Conservation (phyloP, 2,797 vertebrate genomes). For the Syngnathus acus region DNA sequence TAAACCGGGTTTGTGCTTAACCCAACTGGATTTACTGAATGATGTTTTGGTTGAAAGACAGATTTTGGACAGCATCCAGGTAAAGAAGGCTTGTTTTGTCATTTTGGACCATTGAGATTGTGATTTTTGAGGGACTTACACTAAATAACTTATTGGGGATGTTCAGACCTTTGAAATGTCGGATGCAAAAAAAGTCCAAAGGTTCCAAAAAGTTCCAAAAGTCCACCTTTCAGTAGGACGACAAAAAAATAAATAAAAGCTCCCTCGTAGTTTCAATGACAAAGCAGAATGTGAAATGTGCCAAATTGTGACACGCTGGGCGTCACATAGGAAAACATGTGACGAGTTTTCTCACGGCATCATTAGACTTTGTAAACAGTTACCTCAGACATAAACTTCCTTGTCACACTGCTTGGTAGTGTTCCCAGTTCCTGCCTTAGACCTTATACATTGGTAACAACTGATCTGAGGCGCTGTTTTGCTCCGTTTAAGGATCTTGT, state of each 20-base stretch:
- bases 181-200: neutral
- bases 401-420: constrained; percentile 48
- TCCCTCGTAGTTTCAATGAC: constrained; percentile 13
- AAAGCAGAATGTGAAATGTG: constrained; percentile 34
- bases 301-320: constrained; percentile 35
- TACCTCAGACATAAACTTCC: constrained; percentile 59
- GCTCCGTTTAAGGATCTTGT: constrained; percentile 46
- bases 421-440: constrained; percentile 33
- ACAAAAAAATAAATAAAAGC: neutral
- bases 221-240: constrained; percentile 2
- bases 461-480: constrained; percentile 34
- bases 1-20: constrained; percentile 4
- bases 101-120: neutral
- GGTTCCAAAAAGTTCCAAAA: too few species aligned
- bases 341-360: constrained; percentile 60
- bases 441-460: constrained; percentile 31
- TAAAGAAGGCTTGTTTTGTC: neutral
- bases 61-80: neutral
- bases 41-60: constrained; percentile 11
- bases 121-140: neutral
- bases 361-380: constrained; percentile 53
- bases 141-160: neutral
- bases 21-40: constrained; percentile 2
- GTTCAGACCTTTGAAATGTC: neutral
- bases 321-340: constrained; percentile 38